These are phyloP conservation scores for Aphis craccivora DNA, from an alignment of 1,140 invertebrate genomes.

Conservation along the genomic window DNA sequence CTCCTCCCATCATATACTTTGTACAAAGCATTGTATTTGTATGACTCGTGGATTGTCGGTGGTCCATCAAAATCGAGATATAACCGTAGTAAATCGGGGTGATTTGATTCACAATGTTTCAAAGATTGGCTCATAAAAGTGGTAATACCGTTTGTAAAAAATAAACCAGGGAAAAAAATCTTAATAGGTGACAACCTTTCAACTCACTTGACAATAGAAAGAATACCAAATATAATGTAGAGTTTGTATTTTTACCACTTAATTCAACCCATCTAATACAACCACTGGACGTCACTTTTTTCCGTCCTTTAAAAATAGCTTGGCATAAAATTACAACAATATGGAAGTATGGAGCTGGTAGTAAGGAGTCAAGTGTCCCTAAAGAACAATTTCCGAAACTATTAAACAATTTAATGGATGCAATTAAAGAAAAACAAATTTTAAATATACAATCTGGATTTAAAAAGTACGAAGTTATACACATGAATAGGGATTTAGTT, in stretches of 20 bases:
- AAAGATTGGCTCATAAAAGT: slow-evolving; percentile 56
- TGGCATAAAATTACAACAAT: slow-evolving; percentile 63
- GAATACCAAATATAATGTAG: slow-evolving; percentile 60
- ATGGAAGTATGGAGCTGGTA: slow-evolving; percentile 61
- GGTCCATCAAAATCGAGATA: slow-evolving; percentile 60
- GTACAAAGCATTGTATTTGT: slow-evolving; percentile 61
- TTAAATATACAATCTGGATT: slow-evolving; percentile 59
- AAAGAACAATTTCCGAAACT: slow-evolving; percentile 60
- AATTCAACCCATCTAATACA: slow-evolving; percentile 65
- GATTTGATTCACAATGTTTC: slow-evolving; percentile 58
- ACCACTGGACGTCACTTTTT: slow-evolving; percentile 65
- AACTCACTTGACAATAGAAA: slow-evolving; percentile 63
- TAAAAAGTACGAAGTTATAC: slow-evolving; percentile 59
- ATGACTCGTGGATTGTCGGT: slow-evolving; percentile 60
- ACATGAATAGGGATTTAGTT: slow-evolving; percentile 58
- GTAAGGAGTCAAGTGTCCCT: slow-evolving; percentile 55
- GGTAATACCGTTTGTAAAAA: slow-evolving; percentile 53
- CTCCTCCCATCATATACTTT: slow-evolving; percentile 60
- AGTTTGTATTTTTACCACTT: slow-evolving; percentile 62
- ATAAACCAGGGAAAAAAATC: slow-evolving; percentile 50
- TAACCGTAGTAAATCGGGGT: slow-evolving; percentile 60
- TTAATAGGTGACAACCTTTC: slow-evolving; percentile 64
- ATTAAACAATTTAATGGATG: slow-evolving; percentile 32
- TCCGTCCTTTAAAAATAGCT: slow-evolving; percentile 63
- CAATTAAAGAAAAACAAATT: slow-evolving; percentile 48